Evolutionary conservation across 2,888 invertebrate species (phyloP).

Genomic region (Spisula solida): DNA sequence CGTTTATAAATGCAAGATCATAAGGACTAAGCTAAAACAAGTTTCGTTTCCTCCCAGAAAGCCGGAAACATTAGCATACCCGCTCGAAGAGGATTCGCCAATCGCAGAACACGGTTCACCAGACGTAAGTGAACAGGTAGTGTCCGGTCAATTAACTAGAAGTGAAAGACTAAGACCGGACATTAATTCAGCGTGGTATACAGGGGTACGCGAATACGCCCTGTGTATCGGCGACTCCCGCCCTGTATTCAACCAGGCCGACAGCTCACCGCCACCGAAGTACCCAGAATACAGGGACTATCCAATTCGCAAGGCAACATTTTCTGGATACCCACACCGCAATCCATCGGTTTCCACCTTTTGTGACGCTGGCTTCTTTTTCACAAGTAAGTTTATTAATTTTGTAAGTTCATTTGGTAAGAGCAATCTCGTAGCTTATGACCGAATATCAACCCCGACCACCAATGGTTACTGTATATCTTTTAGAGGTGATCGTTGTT

Average conservation of each 20-base stretch:
- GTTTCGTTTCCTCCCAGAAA: background rate
- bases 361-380: background rate
- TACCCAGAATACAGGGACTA: constrained; percentile 1
- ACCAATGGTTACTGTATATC: background rate
- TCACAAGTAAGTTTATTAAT: background rate
- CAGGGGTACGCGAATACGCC: background rate
- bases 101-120: background rate
- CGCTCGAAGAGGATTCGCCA: background rate
- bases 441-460: background rate
- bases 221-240: background rate
- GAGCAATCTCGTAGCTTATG: background rate
- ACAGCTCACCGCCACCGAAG: background rate
- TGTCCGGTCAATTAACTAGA: background rate
- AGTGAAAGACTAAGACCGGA: background rate
- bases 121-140: background rate
- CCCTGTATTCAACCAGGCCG: background rate
- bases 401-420: background rate
- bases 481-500: too few relatives aligned
- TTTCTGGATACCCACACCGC: background rate
- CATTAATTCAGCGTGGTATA: background rate
- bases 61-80: background rate
- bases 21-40: background rate
- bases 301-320: background rate
- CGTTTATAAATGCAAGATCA: background rate
- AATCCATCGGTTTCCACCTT: background rate